phyloP scores from a whole-genome alignment of 2,888 invertebrate genomes.

The Ormia ochracea region DNA sequence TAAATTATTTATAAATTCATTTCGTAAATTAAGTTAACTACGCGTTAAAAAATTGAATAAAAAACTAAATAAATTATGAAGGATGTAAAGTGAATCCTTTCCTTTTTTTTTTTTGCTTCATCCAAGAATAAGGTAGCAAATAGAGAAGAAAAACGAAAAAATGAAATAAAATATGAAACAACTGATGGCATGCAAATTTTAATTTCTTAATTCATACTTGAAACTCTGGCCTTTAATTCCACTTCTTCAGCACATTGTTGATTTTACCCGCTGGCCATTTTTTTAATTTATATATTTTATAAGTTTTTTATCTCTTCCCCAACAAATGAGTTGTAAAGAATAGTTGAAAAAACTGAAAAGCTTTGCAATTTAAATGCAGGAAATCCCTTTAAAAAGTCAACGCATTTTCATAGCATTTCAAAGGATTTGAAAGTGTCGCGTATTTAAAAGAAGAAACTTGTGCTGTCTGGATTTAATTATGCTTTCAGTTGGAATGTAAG shows the following conservation, averaged over 20 bases:
- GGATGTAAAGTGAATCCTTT: neutral
- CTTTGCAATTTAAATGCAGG: neutral
- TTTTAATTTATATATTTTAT: slow-evolving; percentile 44
- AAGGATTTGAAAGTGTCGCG: neutral
- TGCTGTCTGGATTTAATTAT: neutral
- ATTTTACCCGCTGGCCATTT: slow-evolving; percentile 64
- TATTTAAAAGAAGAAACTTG: neutral
- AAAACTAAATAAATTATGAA: neutral
- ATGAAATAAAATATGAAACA: too few species aligned
- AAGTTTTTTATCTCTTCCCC: neutral
- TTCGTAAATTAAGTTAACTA: neutral
- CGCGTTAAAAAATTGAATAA: neutral
- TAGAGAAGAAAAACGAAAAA: neutral
- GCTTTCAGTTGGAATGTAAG: neutral
- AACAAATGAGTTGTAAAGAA: slow-evolving; percentile 13
- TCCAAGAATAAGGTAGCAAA: neutral
- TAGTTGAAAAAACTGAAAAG: neutral
- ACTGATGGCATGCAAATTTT: slow-evolving; percentile 46
- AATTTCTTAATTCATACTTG: slow-evolving; percentile 52
- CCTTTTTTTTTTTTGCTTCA: neutral
- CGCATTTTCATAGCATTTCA: neutral
- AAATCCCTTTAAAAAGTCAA: neutral
- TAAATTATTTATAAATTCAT: slow-evolving; percentile 11
- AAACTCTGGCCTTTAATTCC: neutral
- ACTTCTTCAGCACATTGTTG: slow-evolving; percentile 47